A percentile compares a stretch with the other conserved stretches of the same genome.
Conservation (phyloP, 2,797 vertebrate species). For the Hybognathus amarus region DNA sequence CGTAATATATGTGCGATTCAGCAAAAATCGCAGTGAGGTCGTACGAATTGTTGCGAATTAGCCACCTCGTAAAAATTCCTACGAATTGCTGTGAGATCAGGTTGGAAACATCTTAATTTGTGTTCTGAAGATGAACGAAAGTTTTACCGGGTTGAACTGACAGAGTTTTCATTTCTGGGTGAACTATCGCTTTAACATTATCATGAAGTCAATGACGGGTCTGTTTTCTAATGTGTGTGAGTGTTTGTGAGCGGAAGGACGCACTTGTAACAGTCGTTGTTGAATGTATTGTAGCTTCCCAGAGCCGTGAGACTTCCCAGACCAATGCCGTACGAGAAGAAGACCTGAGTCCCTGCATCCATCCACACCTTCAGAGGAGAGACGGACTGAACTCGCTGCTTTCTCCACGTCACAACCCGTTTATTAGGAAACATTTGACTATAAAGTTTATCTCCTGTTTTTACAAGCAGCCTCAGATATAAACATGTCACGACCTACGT, state of each 20-base stretch:
- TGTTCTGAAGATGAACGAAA: too few relatives aligned
- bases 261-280: constrained; percentile 93
- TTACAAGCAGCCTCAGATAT: neutral
- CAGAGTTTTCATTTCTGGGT: too few relatives aligned
- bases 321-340: constrained; percentile 39
- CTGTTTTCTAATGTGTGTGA: neutral
- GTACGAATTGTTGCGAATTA: too few relatives aligned
- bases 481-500: neutral
- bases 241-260: constrained; percentile 51
- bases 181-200: too few relatives aligned
- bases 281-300: constrained; percentile 94
- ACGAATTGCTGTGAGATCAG: too few relatives aligned
- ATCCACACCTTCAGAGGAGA: constrained; percentile 38
- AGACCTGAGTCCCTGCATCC: constrained; percentile 42
- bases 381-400: neutral
- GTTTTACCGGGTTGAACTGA: too few relatives aligned
- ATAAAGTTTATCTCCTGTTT: neutral
- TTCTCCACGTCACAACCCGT: neutral
- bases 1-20: too few relatives aligned
- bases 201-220: too few relatives aligned
- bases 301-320: constrained; percentile 89
- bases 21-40: too few relatives aligned
- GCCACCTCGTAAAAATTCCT: too few relatives aligned
- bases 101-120: too few relatives aligned
- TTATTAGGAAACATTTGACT: neutral